Conservation (phyloP, 2,888 invertebrate species). For the Schizaphis graminum region DNA sequence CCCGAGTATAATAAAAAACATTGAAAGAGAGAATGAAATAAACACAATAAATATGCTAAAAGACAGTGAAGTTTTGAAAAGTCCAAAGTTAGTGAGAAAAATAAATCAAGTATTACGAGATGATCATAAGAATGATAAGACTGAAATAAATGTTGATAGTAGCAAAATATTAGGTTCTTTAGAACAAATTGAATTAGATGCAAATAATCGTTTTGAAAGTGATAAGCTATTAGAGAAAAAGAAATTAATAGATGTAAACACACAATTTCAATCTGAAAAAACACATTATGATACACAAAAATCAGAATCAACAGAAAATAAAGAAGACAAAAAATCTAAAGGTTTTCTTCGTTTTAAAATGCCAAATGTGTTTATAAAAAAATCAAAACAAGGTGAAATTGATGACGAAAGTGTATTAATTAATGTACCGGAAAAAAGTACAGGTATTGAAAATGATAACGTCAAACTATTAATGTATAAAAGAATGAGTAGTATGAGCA, state of each 20-base stretch:
- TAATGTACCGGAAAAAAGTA: not conserved
- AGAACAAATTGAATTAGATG: not conserved
- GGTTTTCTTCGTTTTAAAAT: slow-evolving; percentile 55
- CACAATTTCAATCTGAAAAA: not conserved
- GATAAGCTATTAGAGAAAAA: not conserved
- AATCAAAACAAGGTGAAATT: slow-evolving; percentile 45
- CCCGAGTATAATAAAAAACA: not conserved
- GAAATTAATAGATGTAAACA: not conserved
- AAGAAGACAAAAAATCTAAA: slow-evolving; percentile 35
- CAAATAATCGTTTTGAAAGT: not conserved
- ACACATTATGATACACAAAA: not conserved
- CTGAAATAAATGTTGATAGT: not conserved
- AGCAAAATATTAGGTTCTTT: not conserved
- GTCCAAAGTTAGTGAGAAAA: slow-evolving; percentile 57
- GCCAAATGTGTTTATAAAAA: slow-evolving; percentile 60
- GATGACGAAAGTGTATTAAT: slow-evolving; percentile 3
- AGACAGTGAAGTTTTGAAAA: slow-evolving; percentile 40
- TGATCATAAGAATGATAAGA: not conserved
- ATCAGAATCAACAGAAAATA: not conserved
- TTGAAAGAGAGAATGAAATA: slow-evolving; percentile 35
- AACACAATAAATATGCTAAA: not conserved
- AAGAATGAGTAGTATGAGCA: slow-evolving; percentile 39
- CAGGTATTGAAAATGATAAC: slow-evolving; percentile 43
- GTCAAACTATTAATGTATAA: slow-evolving; percentile 55
- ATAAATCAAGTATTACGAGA: slow-evolving; percentile 17